phyloP scores from a whole-genome alignment of 2,113 vertebrate genomes.

The Tringa solitaria region DNA sequence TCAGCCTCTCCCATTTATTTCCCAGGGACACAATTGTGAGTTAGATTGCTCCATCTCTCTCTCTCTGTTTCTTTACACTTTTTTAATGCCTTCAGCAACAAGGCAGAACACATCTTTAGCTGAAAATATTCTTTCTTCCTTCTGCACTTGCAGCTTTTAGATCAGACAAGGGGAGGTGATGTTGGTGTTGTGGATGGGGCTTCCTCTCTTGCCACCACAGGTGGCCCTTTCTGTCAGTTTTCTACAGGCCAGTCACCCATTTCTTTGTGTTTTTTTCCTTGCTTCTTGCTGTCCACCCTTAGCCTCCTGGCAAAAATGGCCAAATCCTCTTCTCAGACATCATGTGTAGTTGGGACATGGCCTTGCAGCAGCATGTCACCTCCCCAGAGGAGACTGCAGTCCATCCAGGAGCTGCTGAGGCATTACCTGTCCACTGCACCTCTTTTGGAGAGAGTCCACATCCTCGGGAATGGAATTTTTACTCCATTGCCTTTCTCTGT shows the following conservation, averaged over 20 bases:
- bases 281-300: not conserved
- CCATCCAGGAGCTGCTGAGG: not conserved
- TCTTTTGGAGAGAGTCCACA: not conserved
- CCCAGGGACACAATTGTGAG: not conserved
- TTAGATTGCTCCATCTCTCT: not conserved
- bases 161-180: not conserved
- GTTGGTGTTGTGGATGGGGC: not conserved
- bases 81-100: not conserved
- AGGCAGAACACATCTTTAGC: not conserved
- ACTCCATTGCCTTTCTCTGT: not conserved
- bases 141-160: not conserved
- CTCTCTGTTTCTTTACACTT: not conserved
- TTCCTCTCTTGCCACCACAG: fast-evolving
- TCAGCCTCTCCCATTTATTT: not conserved
- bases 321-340: not conserved
- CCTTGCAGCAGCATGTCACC: not conserved
- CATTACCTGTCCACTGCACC: not conserved
- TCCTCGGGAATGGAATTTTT: not conserved
- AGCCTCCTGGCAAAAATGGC: not conserved
- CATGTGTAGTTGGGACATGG: not conserved
- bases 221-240: not conserved
- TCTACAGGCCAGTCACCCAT: not conserved
- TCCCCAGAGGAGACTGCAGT: not conserved
- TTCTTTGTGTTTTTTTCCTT: not conserved
- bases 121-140: not conserved